Conservation (phyloP, 2,797 vertebrate species). For the Poliocrania exsul region DNA sequence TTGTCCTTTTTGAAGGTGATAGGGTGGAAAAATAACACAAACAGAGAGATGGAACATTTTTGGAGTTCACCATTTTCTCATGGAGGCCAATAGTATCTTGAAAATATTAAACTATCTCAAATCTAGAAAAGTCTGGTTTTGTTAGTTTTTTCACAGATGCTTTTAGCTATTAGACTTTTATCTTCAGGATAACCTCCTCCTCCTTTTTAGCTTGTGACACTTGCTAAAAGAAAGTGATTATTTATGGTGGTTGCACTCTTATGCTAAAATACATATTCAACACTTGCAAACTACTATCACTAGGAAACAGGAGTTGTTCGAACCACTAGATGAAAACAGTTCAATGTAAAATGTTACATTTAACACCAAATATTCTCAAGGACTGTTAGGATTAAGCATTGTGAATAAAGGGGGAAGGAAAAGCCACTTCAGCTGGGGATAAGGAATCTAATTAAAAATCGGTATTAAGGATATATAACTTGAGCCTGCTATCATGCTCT, state of each 20-base stretch:
- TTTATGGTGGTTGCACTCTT: neutral
- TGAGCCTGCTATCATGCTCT: slow-evolving; percentile 39
- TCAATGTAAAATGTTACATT: slow-evolving; percentile 69
- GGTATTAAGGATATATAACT: slow-evolving; percentile 51
- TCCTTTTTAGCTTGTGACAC: neutral
- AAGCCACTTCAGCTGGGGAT: slow-evolving; percentile 72
- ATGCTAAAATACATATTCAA: neutral
- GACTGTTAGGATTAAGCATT: slow-evolving; percentile 78
- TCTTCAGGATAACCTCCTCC: neutral
- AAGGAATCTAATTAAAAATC: slow-evolving; percentile 78
- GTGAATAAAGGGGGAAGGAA: slow-evolving; percentile 72
- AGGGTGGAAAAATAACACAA: neutral
- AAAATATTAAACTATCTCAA: neutral
- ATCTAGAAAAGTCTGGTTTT: neutral
- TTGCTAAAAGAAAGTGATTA: slow-evolving; percentile 10
- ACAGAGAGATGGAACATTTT: neutral
- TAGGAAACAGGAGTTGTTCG: slow-evolving; percentile 18
- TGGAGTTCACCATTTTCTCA: neutral
- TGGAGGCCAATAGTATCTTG: neutral
- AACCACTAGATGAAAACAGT: slow-evolving; percentile 44
- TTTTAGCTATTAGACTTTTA: slow-evolving; percentile 4
- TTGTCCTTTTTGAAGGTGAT: neutral
- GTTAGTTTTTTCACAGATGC: neutral
- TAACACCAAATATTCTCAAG: slow-evolving; percentile 76
- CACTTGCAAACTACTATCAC: slow-evolving; percentile 3